These are phyloP conservation scores for Stramonita haemastoma DNA, from an alignment of 2,888 invertebrate genomes.

Conservation along the genomic window DNA sequence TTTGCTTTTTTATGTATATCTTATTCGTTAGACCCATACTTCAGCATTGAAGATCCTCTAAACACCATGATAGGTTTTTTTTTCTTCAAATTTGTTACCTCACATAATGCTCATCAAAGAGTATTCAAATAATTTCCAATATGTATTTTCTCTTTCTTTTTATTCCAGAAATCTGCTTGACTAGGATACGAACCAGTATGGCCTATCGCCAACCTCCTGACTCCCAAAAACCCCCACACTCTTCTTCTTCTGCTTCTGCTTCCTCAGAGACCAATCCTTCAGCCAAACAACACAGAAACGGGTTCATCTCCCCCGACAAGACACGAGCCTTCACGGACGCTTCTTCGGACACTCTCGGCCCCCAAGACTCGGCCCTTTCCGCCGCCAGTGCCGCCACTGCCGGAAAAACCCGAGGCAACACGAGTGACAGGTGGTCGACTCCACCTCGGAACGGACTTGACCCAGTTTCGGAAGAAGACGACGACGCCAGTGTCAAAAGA, in stretches of 20 bases:
- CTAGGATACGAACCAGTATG: neutral
- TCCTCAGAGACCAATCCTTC: neutral
- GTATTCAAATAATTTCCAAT: too few species aligned
- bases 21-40: too few species aligned
- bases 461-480: neutral
- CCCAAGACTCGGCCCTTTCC: slow-evolving; percentile 8
- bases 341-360: slow-evolving; percentile 27
- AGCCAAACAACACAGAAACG: slow-evolving; percentile 28
- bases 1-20: too few species aligned
- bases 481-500: neutral
- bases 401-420: neutral
- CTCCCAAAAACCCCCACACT: neutral
- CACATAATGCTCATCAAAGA: too few species aligned
- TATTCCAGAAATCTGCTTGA: neutral
- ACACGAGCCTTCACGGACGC: slow-evolving; percentile 22
- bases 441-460: neutral
- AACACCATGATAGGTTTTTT: too few species aligned
- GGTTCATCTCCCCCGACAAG: slow-evolving; percentile 18
- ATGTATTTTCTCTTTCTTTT: neutral
- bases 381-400: neutral
- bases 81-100: too few species aligned
- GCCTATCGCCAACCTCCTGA: neutral
- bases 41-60: too few species aligned
- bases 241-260: too few species aligned
- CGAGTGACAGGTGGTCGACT: neutral